Conservation (phyloP, 2,888 invertebrate species). For the Latrodectus hesperus region DNA sequence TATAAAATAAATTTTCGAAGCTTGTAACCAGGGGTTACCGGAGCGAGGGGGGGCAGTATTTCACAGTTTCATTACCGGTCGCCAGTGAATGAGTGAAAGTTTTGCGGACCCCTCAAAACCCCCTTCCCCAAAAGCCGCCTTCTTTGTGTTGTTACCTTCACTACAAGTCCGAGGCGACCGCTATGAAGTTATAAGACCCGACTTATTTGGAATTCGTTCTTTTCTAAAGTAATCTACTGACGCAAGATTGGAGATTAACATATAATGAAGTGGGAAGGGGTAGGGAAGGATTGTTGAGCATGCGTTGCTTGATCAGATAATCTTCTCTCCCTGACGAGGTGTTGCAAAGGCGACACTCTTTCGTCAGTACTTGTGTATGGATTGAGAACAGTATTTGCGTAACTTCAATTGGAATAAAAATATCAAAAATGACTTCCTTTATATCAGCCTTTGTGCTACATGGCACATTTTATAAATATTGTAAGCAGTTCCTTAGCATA, state of each 20-base stretch:
- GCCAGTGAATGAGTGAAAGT: slow-evolving; percentile 47
- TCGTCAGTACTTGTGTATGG: not conserved
- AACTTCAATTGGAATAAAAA: too few relatives aligned
- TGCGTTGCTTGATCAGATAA: slow-evolving; percentile 43
- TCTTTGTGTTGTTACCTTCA: slow-evolving; percentile 56
- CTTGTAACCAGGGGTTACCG: slow-evolving; percentile 38
- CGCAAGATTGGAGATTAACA: slow-evolving; percentile 54
- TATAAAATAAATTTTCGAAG: slow-evolving; percentile 63
- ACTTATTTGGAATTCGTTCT: slow-evolving; percentile 60
- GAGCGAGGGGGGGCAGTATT: slow-evolving; percentile 1
- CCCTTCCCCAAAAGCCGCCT: slow-evolving; percentile 24
- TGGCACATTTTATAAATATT: too few relatives aligned
- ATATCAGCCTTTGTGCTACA: too few relatives aligned
- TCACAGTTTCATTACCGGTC: slow-evolving; percentile 56
- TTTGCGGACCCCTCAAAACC: slow-evolving; percentile 21
- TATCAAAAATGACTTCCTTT: too few relatives aligned
- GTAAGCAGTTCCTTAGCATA: too few relatives aligned
- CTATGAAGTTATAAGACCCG: slow-evolving; percentile 55
- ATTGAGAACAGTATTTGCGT: not conserved
- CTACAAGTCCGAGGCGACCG: slow-evolving; percentile 48
- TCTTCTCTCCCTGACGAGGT: slow-evolving; percentile 12
- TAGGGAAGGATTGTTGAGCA: slow-evolving; percentile 1
- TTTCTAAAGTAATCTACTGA: slow-evolving; percentile 41
- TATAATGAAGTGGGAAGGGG: slow-evolving; percentile 46
- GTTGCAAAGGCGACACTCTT: not conserved